A percentile compares a stretch with the other conserved stretches of the same genome.
Evolutionary conservation across 53 echinoderm and acorn worm species (phyloP).

Genomic region (Apostichopus leukothele): DNA sequence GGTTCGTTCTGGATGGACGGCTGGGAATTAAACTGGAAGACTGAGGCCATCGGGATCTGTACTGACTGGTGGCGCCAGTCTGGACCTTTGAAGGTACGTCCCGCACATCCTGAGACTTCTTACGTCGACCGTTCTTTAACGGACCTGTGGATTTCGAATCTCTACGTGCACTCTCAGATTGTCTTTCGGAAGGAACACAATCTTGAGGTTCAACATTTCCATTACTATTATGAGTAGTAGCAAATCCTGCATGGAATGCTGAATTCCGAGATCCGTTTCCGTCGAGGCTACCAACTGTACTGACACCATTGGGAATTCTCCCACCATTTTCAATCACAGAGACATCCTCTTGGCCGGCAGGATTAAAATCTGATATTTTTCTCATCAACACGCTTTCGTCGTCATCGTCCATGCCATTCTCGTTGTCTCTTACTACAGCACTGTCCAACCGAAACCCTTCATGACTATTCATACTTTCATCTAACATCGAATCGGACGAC

Average conservation of each 20-base stretch:
- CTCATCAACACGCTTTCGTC: constrained; percentile 55
- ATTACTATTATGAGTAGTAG: background rate
- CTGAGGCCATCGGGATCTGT: constrained; percentile 24
- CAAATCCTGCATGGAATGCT: background rate
- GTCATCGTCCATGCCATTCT: constrained; percentile 25
- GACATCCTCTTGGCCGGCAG: background rate
- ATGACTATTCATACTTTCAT: constrained; percentile 4
- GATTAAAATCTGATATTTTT: constrained; percentile 58
- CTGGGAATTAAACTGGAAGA: constrained; percentile 10
- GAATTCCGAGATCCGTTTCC: background rate
- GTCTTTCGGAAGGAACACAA: background rate
- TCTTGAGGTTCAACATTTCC: background rate
- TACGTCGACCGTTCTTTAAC: no score
- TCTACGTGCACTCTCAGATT: background rate
- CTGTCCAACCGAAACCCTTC: background rate
- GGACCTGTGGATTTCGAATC: no score
- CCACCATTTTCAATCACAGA: background rate
- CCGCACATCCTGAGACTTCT: background rate
- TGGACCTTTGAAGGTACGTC: background rate
- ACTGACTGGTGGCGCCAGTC: background rate
- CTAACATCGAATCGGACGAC: background rate
- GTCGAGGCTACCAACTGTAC: no score
- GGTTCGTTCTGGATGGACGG: background rate
- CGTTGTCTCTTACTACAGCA: background rate
- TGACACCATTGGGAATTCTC: background rate